Evolutionary conservation across 2,797 vertebrate genomes (phyloP).

Genomic region (Serranus cabrilla): DNA sequence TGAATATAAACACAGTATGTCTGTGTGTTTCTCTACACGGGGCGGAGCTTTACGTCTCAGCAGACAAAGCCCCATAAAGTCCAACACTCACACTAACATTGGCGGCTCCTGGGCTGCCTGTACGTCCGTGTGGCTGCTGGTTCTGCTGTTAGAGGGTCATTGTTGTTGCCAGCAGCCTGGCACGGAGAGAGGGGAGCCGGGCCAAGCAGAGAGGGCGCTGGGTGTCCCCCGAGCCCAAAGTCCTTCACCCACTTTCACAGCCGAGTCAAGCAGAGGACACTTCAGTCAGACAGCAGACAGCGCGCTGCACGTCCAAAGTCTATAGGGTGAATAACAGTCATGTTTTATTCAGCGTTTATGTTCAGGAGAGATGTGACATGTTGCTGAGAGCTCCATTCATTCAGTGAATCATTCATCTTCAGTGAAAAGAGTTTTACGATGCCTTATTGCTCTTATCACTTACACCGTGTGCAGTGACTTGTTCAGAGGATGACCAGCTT

Average conservation of each 20-base stretch:
- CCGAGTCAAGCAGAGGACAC: slow-evolving; percentile 54
- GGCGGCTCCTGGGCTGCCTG: slow-evolving; percentile 42
- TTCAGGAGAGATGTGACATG: slow-evolving; percentile 7
- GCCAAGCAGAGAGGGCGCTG: slow-evolving; percentile 62
- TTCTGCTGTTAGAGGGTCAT: slow-evolving; percentile 74
- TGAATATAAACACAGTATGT: background rate
- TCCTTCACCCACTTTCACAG: slow-evolving; percentile 56
- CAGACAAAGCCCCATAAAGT: slow-evolving; percentile 37
- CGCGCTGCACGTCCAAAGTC: background rate
- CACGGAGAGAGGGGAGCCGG: slow-evolving; percentile 54
- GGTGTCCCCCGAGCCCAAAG: slow-evolving; percentile 51
- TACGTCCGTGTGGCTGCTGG: slow-evolving; percentile 50
- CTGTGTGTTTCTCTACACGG: slow-evolving; percentile 11
- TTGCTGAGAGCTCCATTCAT: slow-evolving; percentile 14
- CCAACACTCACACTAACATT: slow-evolving; percentile 44
- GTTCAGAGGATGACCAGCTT: background rate
- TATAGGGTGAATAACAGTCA: background rate
- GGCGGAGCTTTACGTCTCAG: slow-evolving; percentile 16
- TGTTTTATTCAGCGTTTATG: slow-evolving; percentile 41
- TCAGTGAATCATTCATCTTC: background rate
- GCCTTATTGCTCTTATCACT: background rate
- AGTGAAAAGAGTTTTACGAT: background rate
- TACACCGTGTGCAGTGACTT: background rate
- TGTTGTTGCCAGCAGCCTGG: slow-evolving; percentile 77
- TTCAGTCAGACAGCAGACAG: slow-evolving; percentile 32